phyloP scores from a whole-genome alignment of 2,113 vertebrate genomes.

The Phycodurus eques region DNA sequence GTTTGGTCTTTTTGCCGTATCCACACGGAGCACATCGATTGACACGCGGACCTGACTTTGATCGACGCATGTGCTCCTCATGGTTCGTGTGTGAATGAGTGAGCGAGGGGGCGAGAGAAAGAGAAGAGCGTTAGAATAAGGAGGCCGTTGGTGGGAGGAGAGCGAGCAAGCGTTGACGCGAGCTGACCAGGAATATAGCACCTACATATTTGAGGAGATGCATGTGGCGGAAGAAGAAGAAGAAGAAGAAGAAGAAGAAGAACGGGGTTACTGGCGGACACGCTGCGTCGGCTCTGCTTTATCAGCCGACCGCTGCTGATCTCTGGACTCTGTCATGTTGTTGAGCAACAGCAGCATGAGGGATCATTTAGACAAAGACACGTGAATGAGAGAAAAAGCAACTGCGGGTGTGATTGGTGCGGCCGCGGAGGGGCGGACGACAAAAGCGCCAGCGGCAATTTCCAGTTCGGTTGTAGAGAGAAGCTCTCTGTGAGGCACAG shows the following conservation, averaged over 20 bases:
- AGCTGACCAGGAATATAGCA: constrained; percentile 35
- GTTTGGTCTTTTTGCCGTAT: neutral
- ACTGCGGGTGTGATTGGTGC: neutral
- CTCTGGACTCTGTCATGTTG: constrained; percentile 64
- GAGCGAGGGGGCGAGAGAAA: constrained; percentile 2
- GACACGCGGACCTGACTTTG: neutral
- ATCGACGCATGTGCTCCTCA: constrained; percentile 15
- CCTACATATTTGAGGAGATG: constrained; percentile 33
- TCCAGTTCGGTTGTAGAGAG: neutral
- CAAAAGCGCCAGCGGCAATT: neutral
- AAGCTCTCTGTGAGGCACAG: constrained; percentile 13
- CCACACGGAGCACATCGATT: neutral
- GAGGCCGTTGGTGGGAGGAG: constrained; percentile 10
- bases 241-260: neutral
- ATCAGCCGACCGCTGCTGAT: constrained; percentile 58
- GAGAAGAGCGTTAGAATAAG: neutral
- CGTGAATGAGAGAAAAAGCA: constrained; percentile 4
- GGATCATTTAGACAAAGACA: constrained; percentile 14
- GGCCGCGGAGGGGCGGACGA: neutral
- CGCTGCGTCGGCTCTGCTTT: constrained; percentile 33
- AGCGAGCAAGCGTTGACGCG: constrained; percentile 37
- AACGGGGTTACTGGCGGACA: constrained; percentile 48
- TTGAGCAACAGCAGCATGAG: constrained; percentile 57
- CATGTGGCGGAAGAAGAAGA: constrained; percentile 26
- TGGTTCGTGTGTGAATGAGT: constrained; percentile 37